A percentile compares a stretch with the other conserved stretches of the same genome.
Evolutionary conservation across 1,140 invertebrate genomes (phyloP).

Genomic region (Aphelinus atriplicis): DNA sequence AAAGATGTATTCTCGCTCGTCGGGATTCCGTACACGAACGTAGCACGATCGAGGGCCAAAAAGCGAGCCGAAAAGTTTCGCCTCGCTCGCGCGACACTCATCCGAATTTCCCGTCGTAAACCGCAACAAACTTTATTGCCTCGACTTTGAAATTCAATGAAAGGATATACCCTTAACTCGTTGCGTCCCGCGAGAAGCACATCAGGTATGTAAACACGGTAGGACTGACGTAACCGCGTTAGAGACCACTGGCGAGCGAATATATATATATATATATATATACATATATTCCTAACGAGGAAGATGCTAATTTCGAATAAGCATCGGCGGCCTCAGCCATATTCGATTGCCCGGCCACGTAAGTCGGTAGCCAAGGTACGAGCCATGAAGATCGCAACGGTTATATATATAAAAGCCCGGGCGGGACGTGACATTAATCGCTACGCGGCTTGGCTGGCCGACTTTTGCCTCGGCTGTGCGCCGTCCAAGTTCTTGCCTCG

Average conservation of each 20-base stretch:
- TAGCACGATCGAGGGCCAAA: too few relatives aligned
- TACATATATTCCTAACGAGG: slow-evolving; percentile 2
- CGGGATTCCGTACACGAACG: too few relatives aligned
- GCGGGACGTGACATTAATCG: slow-evolving; percentile 15
- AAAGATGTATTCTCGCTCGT: too few relatives aligned
- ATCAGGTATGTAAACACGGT: background rate
- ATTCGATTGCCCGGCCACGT: slow-evolving; percentile 29
- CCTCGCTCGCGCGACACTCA: too few relatives aligned
- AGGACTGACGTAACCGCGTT: slow-evolving; percentile 11
- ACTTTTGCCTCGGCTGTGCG: too few relatives aligned
- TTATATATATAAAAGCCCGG: background rate
- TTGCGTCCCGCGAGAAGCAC: background rate
- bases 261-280: background rate
- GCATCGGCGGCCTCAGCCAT: background rate
- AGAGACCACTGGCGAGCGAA: slow-evolving; percentile 3
- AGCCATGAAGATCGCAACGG: background rate
- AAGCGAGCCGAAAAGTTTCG: too few relatives aligned
- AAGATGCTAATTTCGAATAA: slow-evolving; percentile 17
- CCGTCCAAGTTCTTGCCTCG: background rate
- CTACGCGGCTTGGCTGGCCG: too few relatives aligned
- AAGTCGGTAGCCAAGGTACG: slow-evolving; percentile 15
- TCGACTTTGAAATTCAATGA: too few relatives aligned
- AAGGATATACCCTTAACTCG: too few relatives aligned
- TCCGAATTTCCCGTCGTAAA: too few relatives aligned
- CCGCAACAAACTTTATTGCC: too few relatives aligned